phyloP scores from a whole-genome alignment of 2,888 invertebrate genomes.

The Eretmocerus hayati region DNA sequence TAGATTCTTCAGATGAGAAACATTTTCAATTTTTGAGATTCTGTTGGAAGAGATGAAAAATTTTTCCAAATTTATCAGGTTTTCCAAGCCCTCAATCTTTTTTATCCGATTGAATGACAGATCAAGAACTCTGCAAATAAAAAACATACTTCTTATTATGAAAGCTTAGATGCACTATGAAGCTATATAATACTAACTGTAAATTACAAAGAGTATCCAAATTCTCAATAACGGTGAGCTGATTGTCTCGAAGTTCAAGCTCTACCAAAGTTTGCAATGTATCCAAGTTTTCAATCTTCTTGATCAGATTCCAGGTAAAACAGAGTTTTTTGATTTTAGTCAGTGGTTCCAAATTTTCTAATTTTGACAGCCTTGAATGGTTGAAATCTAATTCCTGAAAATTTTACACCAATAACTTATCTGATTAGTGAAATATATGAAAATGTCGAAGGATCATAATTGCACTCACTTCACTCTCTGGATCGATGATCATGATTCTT shows the following conservation, averaged over 20 bases:
- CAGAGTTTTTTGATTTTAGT: conserved; percentile 71
- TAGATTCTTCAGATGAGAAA: conserved; percentile 71
- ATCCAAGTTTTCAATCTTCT: conserved; percentile 82
- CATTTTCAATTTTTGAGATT: conserved; percentile 78
- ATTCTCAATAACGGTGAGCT: conserved; percentile 86
- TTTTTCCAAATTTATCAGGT: conserved; percentile 69
- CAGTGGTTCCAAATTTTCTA: conserved; percentile 77
- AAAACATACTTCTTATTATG: conserved; percentile 11
- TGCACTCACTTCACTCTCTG: conserved; percentile 50
- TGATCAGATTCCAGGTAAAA: conserved; percentile 91
- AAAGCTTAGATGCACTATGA: too few species aligned
- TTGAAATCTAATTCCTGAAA: conserved; percentile 73
- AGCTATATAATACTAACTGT: conserved; percentile 59
- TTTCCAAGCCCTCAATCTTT: conserved; percentile 75
- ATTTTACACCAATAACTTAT: neutral
- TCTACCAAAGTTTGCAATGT: conserved; percentile 72
- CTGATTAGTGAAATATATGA: neutral
- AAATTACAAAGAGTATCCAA: conserved; percentile 80
- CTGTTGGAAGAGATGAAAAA: conserved; percentile 87
- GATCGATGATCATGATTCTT: conserved; percentile 61
- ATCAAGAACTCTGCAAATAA: conserved; percentile 70
- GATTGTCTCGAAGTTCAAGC: conserved; percentile 95
- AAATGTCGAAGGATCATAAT: neutral
- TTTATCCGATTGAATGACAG: conserved; percentile 91
- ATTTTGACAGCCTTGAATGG: conserved; percentile 76